A percentile compares a stretch with the other conserved stretches of the same genome.
phyloP scores from a whole-genome alignment of 2,113 vertebrate species.

The Pogonocichla stellata region DNA sequence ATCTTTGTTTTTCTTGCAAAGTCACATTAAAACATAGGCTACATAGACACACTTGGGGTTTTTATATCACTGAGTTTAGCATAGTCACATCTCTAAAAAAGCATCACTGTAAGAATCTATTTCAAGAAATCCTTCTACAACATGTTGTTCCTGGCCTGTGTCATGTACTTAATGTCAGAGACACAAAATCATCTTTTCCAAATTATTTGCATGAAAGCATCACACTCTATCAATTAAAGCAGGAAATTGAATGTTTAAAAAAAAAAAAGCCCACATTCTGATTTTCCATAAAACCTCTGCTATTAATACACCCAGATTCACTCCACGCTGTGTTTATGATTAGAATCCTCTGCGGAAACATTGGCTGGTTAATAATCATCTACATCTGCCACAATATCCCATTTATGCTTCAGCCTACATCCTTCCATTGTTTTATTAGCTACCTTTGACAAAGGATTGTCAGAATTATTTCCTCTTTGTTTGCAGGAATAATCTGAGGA shows the following conservation, averaged over 20 bases:
- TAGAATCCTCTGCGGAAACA: conserved; percentile 40
- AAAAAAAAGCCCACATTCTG: conserved; percentile 18
- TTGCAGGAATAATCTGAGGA: background rate
- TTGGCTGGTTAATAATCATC: conserved; percentile 57
- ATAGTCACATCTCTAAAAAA: background rate
- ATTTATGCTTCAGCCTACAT: conserved; percentile 45
- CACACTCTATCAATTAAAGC: conserved; percentile 45
- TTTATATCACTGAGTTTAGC: background rate
- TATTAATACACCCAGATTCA: conserved; percentile 33
- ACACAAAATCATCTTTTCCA: background rate
- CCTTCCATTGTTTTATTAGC: conserved; percentile 61
- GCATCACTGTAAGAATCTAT: background rate
- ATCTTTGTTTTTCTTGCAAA: background rate
- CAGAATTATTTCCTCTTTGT: conserved; percentile 42
- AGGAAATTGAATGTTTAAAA: conserved; percentile 21
- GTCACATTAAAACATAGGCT: conserved; percentile 5
- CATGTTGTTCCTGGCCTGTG: background rate
- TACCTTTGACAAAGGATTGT: conserved; percentile 31
- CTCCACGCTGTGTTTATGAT: background rate
- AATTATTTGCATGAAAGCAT: conserved; percentile 34
- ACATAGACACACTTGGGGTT: background rate
- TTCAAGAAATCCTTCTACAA: background rate
- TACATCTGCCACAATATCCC: conserved; percentile 50
- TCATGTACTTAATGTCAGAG: conserved; percentile 21
- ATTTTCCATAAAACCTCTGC: conserved; percentile 33